These are phyloP conservation scores for Euwallacea similis DNA, from an alignment of 1,140 invertebrate species.

Conservation along the genomic window DNA sequence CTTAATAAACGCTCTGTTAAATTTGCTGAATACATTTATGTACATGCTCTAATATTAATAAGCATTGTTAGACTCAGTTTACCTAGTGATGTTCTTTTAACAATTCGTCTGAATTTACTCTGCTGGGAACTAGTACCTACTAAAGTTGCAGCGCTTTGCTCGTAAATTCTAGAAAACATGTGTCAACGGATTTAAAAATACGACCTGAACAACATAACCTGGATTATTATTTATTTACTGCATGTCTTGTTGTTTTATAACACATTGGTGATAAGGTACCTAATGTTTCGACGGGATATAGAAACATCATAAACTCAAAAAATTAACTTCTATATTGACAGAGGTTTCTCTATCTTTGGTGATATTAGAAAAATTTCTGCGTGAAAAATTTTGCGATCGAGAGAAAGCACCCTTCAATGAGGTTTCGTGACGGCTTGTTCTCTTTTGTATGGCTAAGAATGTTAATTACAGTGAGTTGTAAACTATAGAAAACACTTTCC, in stretches of 20 bases:
- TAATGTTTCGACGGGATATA: constrained; percentile 4
- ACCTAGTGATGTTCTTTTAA: too few relatives aligned
- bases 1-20: neutral
- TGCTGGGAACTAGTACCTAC: too few relatives aligned
- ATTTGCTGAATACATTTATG: constrained; percentile 1
- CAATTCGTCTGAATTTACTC: too few relatives aligned
- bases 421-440: too few relatives aligned
- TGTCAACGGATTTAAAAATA: constrained; percentile 2
- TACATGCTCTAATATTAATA: neutral
- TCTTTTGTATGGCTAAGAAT: too few relatives aligned
- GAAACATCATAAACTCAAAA: neutral
- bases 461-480: too few relatives aligned
- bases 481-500: neutral
- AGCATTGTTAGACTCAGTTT: too few relatives aligned
- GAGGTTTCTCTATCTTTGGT: neutral
- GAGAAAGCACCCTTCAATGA: too few relatives aligned
- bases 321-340: neutral
- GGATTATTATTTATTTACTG: neutral
- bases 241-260: neutral
- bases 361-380: constrained; percentile 3
- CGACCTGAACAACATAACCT: neutral
- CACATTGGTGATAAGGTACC: neutral
- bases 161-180: neutral
- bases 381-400: too few relatives aligned
- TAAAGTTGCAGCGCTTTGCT: neutral